Evolutionary conservation across 2,888 invertebrate species (phyloP).

Genomic region (Petrolisthes cinctipes): DNA sequence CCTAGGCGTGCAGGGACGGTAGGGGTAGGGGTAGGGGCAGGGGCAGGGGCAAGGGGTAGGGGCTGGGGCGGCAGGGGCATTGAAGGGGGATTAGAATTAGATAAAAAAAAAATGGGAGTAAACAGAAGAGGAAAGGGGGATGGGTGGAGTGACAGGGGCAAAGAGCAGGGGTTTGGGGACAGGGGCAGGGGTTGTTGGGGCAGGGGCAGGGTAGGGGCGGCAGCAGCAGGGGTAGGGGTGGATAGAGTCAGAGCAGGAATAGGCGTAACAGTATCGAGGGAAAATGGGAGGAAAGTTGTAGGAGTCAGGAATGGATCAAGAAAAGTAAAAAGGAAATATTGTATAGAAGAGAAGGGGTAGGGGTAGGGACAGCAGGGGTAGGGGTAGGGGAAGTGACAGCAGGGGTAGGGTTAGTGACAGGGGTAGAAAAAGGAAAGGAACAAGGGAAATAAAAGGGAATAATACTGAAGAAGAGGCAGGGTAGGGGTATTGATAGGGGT

Average conservation of each 20-base stretch:
- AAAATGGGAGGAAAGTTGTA: background rate
- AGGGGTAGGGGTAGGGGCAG: background rate
- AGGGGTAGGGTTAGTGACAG: background rate
- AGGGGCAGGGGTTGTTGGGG: background rate
- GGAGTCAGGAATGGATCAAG: background rate
- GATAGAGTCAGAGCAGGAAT: background rate
- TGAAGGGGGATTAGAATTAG: background rate
- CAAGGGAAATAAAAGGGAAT: background rate
- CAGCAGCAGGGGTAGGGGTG: background rate
- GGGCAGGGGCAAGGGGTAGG: background rate
- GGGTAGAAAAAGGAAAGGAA: background rate
- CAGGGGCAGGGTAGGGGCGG: background rate
- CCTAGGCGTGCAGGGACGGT: no score
- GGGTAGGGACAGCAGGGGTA: background rate
- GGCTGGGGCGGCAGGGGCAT: background rate
- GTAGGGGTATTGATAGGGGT: background rate
- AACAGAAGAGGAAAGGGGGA: background rate
- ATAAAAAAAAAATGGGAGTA: background rate
- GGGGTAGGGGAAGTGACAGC: background rate
- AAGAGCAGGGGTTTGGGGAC: background rate
- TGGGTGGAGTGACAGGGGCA: background rate
- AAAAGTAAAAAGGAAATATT: background rate
- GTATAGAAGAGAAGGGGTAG: background rate
- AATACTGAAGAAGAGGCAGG: background rate
- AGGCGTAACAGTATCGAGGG: background rate